These are phyloP conservation scores for Pomacea canaliculata DNA, from an alignment of 2,888 invertebrate species.

Conservation along the genomic window DNA sequence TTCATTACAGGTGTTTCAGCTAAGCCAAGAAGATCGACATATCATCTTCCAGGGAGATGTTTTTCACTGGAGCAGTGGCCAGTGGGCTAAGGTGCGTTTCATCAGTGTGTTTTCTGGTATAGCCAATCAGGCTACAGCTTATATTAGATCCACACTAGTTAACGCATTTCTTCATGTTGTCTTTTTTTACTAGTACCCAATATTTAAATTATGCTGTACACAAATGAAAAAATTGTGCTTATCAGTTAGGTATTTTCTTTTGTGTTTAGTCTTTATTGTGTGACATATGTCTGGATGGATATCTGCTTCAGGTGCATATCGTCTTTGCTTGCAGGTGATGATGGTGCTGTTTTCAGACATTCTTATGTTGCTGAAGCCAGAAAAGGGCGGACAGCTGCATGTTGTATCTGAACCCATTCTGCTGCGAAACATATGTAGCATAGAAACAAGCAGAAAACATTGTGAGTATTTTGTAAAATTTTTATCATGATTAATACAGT, in stretches of 20 bases:
- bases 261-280: too few relatives aligned
- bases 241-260: too few relatives aligned
- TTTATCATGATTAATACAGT: background rate
- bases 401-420: slow-evolving; percentile 57
- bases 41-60: slow-evolving; percentile 62
- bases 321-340: slow-evolving; percentile 40
- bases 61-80: slow-evolving; percentile 52
- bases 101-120: too few relatives aligned
- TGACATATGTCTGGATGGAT: background rate
- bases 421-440: slow-evolving; percentile 51
- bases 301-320: background rate
- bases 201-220: too few relatives aligned
- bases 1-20: slow-evolving; percentile 54
- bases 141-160: too few relatives aligned
- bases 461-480: slow-evolving; percentile 44
- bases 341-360: slow-evolving; percentile 63
- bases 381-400: slow-evolving; percentile 48
- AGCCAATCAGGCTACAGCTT: too few relatives aligned
- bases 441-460: slow-evolving; percentile 54
- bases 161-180: too few relatives aligned
- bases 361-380: slow-evolving; percentile 51
- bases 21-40: slow-evolving; percentile 62
- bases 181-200: too few relatives aligned
- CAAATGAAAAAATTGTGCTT: too few relatives aligned
- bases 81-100: slow-evolving; percentile 51